Percentiles rank a stretch among this genome's conserved stretches.
phyloP scores from a whole-genome alignment of 2,113 vertebrate genomes.

The Brienomyrus brachyistius region DNA sequence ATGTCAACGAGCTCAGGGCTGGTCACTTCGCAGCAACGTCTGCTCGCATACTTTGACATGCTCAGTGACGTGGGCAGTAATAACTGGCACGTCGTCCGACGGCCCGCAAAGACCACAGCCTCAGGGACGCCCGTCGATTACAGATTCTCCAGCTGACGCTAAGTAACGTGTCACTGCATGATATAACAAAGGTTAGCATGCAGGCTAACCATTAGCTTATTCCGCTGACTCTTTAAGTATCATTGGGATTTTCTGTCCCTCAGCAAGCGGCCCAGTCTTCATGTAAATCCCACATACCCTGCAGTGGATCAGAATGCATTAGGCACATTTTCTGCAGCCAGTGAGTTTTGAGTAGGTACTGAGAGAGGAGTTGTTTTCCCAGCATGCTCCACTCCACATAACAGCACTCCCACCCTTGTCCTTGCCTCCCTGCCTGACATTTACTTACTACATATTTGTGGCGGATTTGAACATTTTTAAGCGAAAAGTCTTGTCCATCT shows the following conservation, averaged over 20 bases:
- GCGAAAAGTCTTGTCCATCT: slow-evolving; percentile 1
- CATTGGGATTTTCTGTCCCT: background rate
- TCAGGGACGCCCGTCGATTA: background rate
- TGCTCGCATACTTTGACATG: background rate
- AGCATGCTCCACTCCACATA: background rate
- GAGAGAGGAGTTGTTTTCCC: background rate
- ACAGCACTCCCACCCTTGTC: background rate
- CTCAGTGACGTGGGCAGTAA: background rate
- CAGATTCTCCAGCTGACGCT: background rate
- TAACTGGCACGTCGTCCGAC: background rate
- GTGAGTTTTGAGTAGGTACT: background rate
- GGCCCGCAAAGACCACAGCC: background rate
- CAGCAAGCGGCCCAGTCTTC: background rate
- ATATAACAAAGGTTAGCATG: background rate
- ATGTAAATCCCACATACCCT: background rate
- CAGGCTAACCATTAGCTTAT: background rate
- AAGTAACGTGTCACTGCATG: background rate
- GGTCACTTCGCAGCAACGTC: background rate
- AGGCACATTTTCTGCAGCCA: background rate
- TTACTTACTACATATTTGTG: slow-evolving; percentile 5
- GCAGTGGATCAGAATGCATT: background rate
- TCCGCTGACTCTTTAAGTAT: background rate
- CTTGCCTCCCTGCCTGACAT: background rate
- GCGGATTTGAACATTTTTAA: slow-evolving; percentile 14
- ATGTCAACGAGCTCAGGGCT: background rate